Evolutionary conservation across 92 coral and sea anemone species (phyloP), one percentile per base, ranked within the genome.

Genomic region (Phymanthus crucifer): DNA sequence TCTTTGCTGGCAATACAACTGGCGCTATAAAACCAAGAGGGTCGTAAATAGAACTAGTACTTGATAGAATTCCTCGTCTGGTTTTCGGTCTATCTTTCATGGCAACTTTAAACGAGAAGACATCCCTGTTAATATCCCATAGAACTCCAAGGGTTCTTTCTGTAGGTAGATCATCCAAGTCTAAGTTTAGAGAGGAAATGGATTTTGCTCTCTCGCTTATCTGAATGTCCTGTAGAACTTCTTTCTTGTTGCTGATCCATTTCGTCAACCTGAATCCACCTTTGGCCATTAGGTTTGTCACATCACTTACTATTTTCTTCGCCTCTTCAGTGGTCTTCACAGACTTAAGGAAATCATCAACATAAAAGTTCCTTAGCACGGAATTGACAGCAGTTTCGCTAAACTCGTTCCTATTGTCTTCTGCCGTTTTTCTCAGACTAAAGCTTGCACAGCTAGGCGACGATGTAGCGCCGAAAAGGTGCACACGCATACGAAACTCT

Each of bases 11-110:
- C 29, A 65, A 29, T 0, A 77, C 19, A 24, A 56, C 33, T 19
- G 82, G 82, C 13, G 76, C 76, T 46, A 54, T 68, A 23, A 77
- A 77, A 27, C 78, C 82, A 32, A 77, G 70, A 13, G 82, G 78
- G 76, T 77, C 82, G 70, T 57, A 77, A 33, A 77, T 33, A 12
- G 76, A 77, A 34, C 77, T 57, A 29, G 54, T 36, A n/a, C 14
- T 23, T 19, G 82, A 7, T 27, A 77, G 26, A 37, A 78, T 61
- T 29, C 83, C 83, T 3, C 78, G 79, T 67, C 83, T 78, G 16
- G 83, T 78, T 2, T 2, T 5, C 5, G 76, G 78, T 32, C 43
- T 78, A 6, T 56, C 72, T 58, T 61, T 34, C 29, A 78, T 23
- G 2, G 6, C 2, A 17, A 65, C n/a, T 19, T 67, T 24, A 68